Base-by-base conservation (phyloP, 2,888 invertebrate species). In the Drosophila villosipedis region DNA sequence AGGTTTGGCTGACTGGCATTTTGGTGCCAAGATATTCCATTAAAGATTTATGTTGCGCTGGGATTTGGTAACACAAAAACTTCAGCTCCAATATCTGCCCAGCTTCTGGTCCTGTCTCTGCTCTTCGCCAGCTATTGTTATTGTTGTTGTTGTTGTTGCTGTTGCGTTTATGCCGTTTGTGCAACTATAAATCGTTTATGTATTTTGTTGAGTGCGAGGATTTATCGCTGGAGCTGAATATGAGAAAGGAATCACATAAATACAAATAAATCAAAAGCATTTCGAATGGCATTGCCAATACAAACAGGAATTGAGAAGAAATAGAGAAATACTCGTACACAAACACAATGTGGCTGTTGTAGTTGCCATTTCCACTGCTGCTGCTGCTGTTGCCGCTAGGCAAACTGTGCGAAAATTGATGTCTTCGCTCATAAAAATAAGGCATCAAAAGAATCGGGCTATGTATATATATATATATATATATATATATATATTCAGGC, bases 111-210 rank as follows among this genome's bases (percentile, higher is more conserved):
- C 35, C 54, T 50, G 63, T 65, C 50, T 63, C 30, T 57, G 43
- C 54, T 68, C 14, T 28, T 57, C 14, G 19, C 6, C 22, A 22
- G 58, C 67, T 74, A 61, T 52, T 77, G 69, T 49, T 59, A 47
- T 37, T 73, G 19, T 35, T 52, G 35, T 49, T 55, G 62, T 22
- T 66, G 43, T 39, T 68, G 52, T 76, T 76, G 66, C 68, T 83
- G 58, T 54, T 55, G 65, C 70, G 69, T 67, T 53, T 76, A 66
- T 64, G 68, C 62, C 66, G 69, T 72, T 87, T 87, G 84, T 84
- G 85, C 85, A 83, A 85, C 84, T 90, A 85, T 85, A 90, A 85
- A 90, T 90, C 89, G 85, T 89, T 85, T 89, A 85, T 90, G 86
- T 89, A 88, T 90, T 90, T 88, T 90, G 84, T 90, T 85, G 90